Evolutionary conservation across 2,113 vertebrate genomes (phyloP).

Genomic region (Solenodon paradoxus): DNA sequence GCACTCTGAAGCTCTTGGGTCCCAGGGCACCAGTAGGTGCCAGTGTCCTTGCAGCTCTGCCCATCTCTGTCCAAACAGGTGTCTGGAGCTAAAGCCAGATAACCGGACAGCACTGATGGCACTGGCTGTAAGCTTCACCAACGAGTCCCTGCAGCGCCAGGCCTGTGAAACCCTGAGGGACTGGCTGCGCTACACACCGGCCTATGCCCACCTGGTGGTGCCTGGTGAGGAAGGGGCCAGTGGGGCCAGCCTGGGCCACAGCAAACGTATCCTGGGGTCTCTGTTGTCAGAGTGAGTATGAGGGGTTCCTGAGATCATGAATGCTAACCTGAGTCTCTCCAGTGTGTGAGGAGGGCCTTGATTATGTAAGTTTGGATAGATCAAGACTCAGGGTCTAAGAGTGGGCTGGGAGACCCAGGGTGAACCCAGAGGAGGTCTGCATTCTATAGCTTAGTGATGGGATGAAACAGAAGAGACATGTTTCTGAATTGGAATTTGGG

Average conservation of each 20-base stretch:
- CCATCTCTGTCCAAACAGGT: conserved; percentile 81
- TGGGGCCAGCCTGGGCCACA: conserved; percentile 79
- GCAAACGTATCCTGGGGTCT: conserved; percentile 89
- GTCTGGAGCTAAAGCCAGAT: conserved; percentile 95
- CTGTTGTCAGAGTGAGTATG: conserved; percentile 94
- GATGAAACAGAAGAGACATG: not conserved
- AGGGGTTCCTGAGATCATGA: not conserved
- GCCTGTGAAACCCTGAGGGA: conserved; percentile 95
- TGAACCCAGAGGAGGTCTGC: not conserved
- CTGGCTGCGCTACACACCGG: conserved; percentile 93
- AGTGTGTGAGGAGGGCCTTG: not conserved
- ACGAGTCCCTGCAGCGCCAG: conserved; percentile 96
- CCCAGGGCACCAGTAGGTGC: not conserved
- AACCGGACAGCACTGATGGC: conserved; percentile 97
- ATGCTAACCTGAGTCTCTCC: not conserved
- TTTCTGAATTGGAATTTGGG: not conserved
- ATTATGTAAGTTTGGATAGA: not conserved
- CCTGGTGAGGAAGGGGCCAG: conserved; percentile 72
- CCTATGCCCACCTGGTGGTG: conserved; percentile 87
- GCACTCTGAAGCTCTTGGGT: not conserved
- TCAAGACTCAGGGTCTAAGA: not conserved
- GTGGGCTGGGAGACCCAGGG: not conserved
- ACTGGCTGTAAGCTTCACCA: conserved; percentile 97
- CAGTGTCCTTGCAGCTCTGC: not conserved
- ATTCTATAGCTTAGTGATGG: not conserved